Evolutionary conservation across 2,113 vertebrate genomes (phyloP), one percentile per base, ranked within the genome.

Genomic region (Haplochromis vanheusdeni): DNA sequence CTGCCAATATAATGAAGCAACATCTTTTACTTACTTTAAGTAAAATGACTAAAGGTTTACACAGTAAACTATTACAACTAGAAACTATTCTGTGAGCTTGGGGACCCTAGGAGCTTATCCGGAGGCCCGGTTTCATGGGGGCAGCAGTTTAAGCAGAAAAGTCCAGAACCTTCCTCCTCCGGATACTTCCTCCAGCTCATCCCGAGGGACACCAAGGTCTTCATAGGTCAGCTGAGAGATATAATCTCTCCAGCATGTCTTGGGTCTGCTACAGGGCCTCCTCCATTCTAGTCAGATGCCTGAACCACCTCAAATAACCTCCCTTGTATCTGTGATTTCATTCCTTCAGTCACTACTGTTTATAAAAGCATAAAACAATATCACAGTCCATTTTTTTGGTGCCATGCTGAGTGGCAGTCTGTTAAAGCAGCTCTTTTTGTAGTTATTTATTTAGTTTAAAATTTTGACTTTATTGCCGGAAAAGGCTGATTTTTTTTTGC

Each of bases 401-500:
- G 68, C 23, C 68, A 0, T 47, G 42, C 23, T 12, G 14, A 75
- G 42, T 47, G 70, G 23, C 42, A 75, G 42, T 28, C 14, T 75
- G 14, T 28, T 75, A 17, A 7, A 75, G 23, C 23, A 75, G 14
- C 42, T 47, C 0, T 17, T 75, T 75, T 75, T 28, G 23, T 47
- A 37, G 33, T 68, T 21, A 0, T 65, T 42, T 70, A 9, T 42
- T 70, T 70, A 37, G 2, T 70, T 70, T 16, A 1, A 9, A 42
- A 23, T 23, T 9, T 16, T 7, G 1, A 65, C 17, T 68, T 0
- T 42, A 68, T 40, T n/a, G 35, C 11, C 5, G 0, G 2, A 68
- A 40, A 40, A 68, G 35, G 11, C 35, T 4, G 35, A 9, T 23
- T 70, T 75, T 19, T 19, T 75, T 6, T 49, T 75, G 16, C 23